phyloP scores from a whole-genome alignment of 2,113 vertebrate species.

The Caretta caretta region DNA sequence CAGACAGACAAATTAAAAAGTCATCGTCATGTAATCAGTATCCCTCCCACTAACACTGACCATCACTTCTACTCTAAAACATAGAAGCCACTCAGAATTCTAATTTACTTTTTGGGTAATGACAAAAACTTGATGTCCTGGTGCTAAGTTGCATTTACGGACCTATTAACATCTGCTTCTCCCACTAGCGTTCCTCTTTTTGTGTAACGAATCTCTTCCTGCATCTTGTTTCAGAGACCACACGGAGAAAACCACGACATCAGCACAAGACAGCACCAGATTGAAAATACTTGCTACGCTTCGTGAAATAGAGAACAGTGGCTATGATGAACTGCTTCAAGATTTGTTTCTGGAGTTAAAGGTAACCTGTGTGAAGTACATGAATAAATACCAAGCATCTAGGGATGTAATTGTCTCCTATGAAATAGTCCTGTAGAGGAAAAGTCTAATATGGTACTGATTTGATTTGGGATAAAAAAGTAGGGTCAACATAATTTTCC shows the following conservation, averaged over 20 bases:
- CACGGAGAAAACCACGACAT: conserved; percentile 11
- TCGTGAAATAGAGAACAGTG: conserved; percentile 72
- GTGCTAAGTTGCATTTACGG: neutral
- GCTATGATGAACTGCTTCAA: conserved; percentile 77
- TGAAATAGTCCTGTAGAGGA: neutral
- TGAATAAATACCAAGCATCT: neutral
- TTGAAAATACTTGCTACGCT: conserved; percentile 69
- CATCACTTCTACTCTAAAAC: neutral
- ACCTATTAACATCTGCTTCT: neutral
- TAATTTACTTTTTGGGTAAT: neutral
- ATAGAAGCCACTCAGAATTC: neutral
- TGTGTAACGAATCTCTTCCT: neutral
- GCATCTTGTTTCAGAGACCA: conserved; percentile 76
- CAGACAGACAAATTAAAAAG: neutral
- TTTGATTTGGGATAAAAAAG: neutral
- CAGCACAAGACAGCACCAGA: neutral
- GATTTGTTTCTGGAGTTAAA: conserved; percentile 81
- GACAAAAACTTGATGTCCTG: neutral
- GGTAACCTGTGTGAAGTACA: conserved; percentile 65
- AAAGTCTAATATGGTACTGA: neutral
- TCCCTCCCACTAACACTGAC: neutral
- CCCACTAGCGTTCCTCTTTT: neutral
- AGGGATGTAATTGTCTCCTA: too few relatives aligned
- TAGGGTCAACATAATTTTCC: neutral
- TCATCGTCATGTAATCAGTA: neutral